A percentile compares a stretch with the other conserved stretches of the same genome.
These are phyloP conservation scores for Mythimna ferrago DNA, from an alignment of 2,888 invertebrate genomes.

Conservation along the genomic window DNA sequence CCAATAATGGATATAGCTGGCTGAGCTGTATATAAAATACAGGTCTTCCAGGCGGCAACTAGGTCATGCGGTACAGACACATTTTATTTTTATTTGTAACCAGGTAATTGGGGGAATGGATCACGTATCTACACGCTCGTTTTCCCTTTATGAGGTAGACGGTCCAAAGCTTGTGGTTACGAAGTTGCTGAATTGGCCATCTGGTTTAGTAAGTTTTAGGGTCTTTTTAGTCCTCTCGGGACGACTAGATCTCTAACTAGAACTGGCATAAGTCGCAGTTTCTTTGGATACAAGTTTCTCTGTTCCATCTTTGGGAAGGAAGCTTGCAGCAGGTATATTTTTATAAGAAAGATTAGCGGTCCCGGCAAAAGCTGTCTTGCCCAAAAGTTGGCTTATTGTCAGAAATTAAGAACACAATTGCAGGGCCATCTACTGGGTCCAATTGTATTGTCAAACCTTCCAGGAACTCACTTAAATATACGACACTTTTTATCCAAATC, in stretches of 20 bases:
- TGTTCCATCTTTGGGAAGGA: background rate
- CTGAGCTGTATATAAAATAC: slow-evolving; percentile 35
- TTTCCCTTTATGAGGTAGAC: slow-evolving; percentile 19
- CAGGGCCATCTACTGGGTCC: too few relatives aligned
- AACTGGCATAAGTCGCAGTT: background rate
- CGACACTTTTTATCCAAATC: too few relatives aligned
- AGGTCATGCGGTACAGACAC: slow-evolving; percentile 24
- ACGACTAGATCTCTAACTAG: background rate
- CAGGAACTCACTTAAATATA: too few relatives aligned
- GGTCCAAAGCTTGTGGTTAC: background rate
- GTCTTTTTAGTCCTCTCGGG: background rate
- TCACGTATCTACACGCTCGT: slow-evolving; percentile 24
- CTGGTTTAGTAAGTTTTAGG: slow-evolving; percentile 13
- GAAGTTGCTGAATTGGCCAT: slow-evolving; percentile 13
- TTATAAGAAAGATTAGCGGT: too few relatives aligned
- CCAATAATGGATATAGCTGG: slow-evolving; percentile 30
- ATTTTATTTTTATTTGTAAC: slow-evolving; percentile 31
- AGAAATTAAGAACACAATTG: too few relatives aligned
- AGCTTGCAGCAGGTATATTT: background rate
- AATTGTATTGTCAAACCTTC: too few relatives aligned
- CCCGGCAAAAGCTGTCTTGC: too few relatives aligned
- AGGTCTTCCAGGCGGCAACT: slow-evolving; percentile 36
- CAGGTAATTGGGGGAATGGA: slow-evolving; percentile 28
- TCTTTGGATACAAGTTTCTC: background rate
- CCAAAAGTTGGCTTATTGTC: too few relatives aligned